Base-by-base conservation (phyloP, 1,140 invertebrate genomes). In the Zaprionus kolodkinae region DNA sequence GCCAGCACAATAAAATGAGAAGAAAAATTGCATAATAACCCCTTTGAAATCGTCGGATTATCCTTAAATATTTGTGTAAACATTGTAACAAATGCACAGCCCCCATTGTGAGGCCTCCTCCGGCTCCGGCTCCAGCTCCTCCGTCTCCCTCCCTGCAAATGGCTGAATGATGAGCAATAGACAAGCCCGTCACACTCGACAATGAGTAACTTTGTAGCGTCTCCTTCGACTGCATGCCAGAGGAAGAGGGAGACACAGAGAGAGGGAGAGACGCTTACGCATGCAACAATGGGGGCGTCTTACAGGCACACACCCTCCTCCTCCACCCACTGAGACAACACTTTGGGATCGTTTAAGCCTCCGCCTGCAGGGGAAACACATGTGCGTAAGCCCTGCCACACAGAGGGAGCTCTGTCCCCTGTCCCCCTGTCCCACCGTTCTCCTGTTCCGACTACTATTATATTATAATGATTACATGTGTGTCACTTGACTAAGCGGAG, bases 11-110 rank as follows among this genome's bases (percentile, higher is more conserved):
- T 80, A 90, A 90, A 86, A 90, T 86, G 73, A 79, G 83, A 72
- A 87, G 87, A 91, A 91, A 91, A 91, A 91, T 91, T 91, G 88
- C 88, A 91, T 91, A 91, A 91, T 91, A 91, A 91, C 83, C 88
- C 88, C 81, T 91, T 91, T 91, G 88, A 91, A 91, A 91, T 91
- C 81, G 88, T 79, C 83, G 83, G 88, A 91, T 91, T 91, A 91
- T 91, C 88, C 83, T 91, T 91, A 91, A 91, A 91, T 91, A 91
- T 91, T 91, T 91, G 80, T 91, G 88, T 91, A 91, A 91, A 91
- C 88, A 91, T 91, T 87, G 83, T 91, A 91, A 91, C 88, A 91
- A 91, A 91, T 91, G 87, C 87, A 81, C 78, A 88, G 78, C 68
- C 68, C 68, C 85, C 85, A 88, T 89, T 87, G 84, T 87, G 63